Evolutionary conservation across 2,888 invertebrate genomes (phyloP), one percentile per base, ranked within the genome.

Genomic region (Prosapia bicincta): DNA sequence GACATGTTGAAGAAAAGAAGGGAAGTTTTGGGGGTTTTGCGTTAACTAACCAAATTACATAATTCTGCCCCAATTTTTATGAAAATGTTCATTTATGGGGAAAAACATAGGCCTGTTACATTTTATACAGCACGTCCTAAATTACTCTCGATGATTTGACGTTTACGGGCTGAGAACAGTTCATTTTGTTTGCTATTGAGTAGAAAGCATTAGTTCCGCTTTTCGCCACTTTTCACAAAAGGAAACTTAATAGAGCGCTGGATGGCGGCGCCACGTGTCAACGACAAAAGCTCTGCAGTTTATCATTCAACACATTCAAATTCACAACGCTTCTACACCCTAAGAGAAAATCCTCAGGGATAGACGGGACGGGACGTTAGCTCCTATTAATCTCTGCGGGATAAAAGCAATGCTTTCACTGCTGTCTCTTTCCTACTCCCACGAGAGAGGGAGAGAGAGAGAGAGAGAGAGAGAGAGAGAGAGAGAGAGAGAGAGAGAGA

Each of bases 281-380:
- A 54, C 54, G 54, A 54, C 54, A 54, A 54, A 54, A 54, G 54
- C 54, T 54, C 20, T 25, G 74, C 69, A 69, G 43, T 74, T 74
- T 69, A 74, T 74, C 74, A 74, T 74, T 74, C 74, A 74, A 43
- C 75, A 71, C 75, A 75, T 75, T 75, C 75, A 75, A 71, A 75
- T 75, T 75, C 75, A 74, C 74, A 74, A 74, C 74, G 74, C 74
- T 66, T 65, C 69, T 69, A 69, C 43, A 66, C 74, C 65, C 74
- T 74, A 74, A 74, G 74, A 74, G 74, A 74, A 74, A 74, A 69
- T 69, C 74, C 74, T 74, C 69, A 65, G 69, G 65, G 74, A 69
- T 54, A 68, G 74, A 54, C 54, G 54, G n/a, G n/a, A n/a, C n/a
- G n/a, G 54, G 54, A 54, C 54, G 54, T 20, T 54, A 54, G 20